Conservation (phyloP, 1,140 invertebrate genomes). For the Latrodectus geometricus region DNA sequence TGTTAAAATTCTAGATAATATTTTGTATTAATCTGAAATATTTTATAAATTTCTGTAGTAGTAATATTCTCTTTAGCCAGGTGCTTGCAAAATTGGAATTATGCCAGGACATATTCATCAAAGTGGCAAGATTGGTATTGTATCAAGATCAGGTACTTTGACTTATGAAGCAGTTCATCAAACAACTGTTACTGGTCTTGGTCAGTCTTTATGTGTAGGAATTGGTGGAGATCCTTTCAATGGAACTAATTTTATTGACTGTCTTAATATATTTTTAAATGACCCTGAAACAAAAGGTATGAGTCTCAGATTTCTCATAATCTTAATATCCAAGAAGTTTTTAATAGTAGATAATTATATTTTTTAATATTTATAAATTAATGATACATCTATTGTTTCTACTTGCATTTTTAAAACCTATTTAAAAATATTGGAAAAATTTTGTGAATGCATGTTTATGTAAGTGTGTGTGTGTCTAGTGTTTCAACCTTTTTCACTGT, state of each 20-base stretch:
- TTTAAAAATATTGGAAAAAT: no score
- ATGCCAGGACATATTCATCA: conserved; percentile 99
- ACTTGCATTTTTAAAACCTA: no score
- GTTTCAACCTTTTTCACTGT: no score
- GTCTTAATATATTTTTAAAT: conserved; percentile 94
- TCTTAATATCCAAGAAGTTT: not conserved
- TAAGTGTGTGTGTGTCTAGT: no score
- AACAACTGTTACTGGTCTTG: conserved; percentile 92
- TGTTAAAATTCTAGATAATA: no score
- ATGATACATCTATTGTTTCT: no score
- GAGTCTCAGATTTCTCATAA: not conserved
- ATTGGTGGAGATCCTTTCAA: conserved; percentile 99
- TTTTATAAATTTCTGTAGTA: no score
- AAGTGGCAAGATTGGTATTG: conserved; percentile 92
- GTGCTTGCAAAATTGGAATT: conserved; percentile 98
- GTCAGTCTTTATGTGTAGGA: conserved; percentile 97
- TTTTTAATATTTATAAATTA: no score
- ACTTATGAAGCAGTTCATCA: conserved; percentile 99
- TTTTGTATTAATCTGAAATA: no score
- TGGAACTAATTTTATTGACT: conserved; percentile 99
- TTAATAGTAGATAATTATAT: no score
- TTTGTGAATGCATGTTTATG: no score
- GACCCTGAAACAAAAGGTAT: conserved; percentile 87
- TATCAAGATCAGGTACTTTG: conserved; percentile 96
- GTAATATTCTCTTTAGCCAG: conserved; percentile 67